Base-by-base conservation (phyloP, 2,797 vertebrate genomes). In the Pristis pectinata region DNA sequence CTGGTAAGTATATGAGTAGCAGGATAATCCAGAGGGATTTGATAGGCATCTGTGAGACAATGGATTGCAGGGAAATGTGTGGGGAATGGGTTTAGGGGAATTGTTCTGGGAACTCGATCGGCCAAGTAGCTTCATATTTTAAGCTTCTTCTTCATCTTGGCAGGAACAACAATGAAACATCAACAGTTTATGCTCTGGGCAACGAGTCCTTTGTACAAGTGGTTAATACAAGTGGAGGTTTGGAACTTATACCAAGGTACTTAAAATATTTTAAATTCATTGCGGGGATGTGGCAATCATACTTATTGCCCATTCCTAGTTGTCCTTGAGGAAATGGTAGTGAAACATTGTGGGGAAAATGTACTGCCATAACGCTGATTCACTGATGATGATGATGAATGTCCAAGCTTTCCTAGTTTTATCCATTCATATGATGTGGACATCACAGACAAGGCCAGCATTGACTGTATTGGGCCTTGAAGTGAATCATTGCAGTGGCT, bases 211-310 rank as follows among this genome's bases (percentile, higher is more conserved):
- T 98, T 96, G 96, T 97, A 64, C 96, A 79, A 13, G 24, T 99
- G 95, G 96, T 27, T 41, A 53, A 94, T 94, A 37, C 56, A 13
- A 97, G 97, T 41, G 96, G 97, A 49, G 97, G 95, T 0, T 95
- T 98, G 94, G 95, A 96, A 93, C 95, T 98, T 87, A 97, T 91
- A 61, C 95, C 97, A 95, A 98, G 97, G 98, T 99, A 95, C 56
- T 64, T 64, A 22, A 64, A 64, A 19, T n/a, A 7, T 22, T 64
- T 91, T 64, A 61, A 37, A 37, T 37, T n/a, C 7, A 8, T 59
- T 34, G 4, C 34, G 6, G 30, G 11, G 83, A 59, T 59, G 53
- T 56, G 53, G 83, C 49, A 4, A 27, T 64, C 27, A 17, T 5
- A 37, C 64, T 64, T 37, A 64, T 61, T 64, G 49, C 15, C 56